Evolutionary conservation across 2,113 vertebrate genomes (phyloP).

Genomic region (Ceyx margarethae): DNA sequence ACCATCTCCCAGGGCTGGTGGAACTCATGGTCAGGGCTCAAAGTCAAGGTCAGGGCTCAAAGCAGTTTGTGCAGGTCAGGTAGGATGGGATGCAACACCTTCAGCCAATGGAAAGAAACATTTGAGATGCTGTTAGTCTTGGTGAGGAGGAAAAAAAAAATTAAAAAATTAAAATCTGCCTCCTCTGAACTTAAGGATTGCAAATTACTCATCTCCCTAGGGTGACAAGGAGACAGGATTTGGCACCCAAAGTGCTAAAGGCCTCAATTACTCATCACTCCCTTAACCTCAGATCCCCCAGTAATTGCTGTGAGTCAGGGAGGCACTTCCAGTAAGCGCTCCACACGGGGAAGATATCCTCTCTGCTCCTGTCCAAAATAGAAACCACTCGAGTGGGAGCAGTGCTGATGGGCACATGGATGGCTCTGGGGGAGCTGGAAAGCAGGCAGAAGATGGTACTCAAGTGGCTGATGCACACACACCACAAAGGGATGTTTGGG

Average conservation of each 20-base stretch:
- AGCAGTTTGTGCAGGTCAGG: neutral
- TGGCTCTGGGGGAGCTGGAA: neutral
- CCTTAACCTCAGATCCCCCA: slow-evolving; percentile 59
- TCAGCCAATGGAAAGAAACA: neutral
- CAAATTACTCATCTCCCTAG: slow-evolving; percentile 13
- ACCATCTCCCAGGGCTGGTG: neutral
- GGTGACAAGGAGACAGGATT: slow-evolving; percentile 1
- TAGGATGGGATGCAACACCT: neutral
- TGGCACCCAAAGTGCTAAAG: slow-evolving; percentile 45
- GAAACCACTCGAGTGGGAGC: slow-evolving; percentile 41
- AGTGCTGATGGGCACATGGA: neutral
- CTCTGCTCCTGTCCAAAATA: slow-evolving; percentile 49
- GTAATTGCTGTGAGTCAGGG: slow-evolving; percentile 63
- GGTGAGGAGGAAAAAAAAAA: neutral
- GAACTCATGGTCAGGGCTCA: neutral
- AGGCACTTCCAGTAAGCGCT: slow-evolving; percentile 58
- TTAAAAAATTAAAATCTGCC: neutral
- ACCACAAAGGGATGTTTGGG: neutral
- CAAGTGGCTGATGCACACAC: neutral
- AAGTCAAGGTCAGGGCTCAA: neutral
- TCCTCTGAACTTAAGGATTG: neutral
- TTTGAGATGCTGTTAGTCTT: neutral
- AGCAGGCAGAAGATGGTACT: neutral
- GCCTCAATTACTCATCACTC: slow-evolving; percentile 62
- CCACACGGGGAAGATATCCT: neutral